Evolutionary conservation across 2,888 invertebrate species (phyloP).

Genomic region (Taphrorychus bicolor): DNA sequence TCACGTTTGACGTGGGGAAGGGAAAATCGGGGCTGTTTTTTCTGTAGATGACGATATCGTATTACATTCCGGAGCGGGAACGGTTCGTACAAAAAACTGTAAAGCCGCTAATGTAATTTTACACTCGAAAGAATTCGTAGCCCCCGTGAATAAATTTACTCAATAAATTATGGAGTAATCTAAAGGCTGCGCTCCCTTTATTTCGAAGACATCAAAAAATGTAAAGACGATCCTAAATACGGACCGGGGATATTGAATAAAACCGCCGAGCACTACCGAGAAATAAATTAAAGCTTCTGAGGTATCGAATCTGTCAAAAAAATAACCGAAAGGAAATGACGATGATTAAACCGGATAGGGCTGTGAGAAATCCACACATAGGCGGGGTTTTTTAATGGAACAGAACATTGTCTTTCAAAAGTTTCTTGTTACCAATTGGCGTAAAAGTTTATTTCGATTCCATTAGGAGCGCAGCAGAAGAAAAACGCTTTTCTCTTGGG

Average conservation of each 20-base stretch:
- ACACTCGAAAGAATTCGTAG: conserved; percentile 16
- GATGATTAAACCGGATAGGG: neutral
- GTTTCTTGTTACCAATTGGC: conserved; percentile 21
- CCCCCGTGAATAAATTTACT: conserved; percentile 33
- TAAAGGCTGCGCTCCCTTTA: conserved; percentile 25
- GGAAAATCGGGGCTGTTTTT: neutral
- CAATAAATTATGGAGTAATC: conserved; percentile 35
- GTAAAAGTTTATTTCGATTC: conserved; percentile 27
- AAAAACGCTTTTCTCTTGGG: conserved; percentile 35
- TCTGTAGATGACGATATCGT: neutral
- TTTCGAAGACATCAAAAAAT: conserved; percentile 32
- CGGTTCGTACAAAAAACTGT: conserved; percentile 6
- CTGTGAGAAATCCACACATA: neutral
- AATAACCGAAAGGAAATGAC: neutral
- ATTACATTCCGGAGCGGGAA: neutral
- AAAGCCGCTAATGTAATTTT: conserved; percentile 25
- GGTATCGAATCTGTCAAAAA: neutral
- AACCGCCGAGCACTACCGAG: conserved; percentile 1
- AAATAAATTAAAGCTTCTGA: conserved; percentile 23
- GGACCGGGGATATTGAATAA: conserved; percentile 22
- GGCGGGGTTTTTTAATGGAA: neutral
- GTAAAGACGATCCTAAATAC: conserved; percentile 18
- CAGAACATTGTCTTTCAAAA: neutral
- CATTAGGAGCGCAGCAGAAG: conserved; percentile 21
- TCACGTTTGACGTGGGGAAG: neutral